These are phyloP conservation scores for Macrochelys suwanniensis DNA, from an alignment of 2,797 vertebrate genomes.

Conservation along the genomic window DNA sequence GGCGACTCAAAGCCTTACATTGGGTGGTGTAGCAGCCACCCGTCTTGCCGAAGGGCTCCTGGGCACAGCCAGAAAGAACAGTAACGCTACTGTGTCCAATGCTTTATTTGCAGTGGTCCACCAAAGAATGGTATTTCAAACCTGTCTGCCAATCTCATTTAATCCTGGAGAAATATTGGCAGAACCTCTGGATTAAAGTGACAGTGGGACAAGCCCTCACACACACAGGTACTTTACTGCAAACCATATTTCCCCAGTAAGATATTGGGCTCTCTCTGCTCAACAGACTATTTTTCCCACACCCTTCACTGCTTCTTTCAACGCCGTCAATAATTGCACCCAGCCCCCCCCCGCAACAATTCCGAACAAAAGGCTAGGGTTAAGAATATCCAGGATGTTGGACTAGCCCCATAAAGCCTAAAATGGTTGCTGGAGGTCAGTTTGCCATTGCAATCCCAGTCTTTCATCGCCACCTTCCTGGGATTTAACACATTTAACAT, in stretches of 20 bases:
- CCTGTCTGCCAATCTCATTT: not conserved
- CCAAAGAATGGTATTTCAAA: no score
- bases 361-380: rapidly evolving
- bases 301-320: not conserved
- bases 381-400: not conserved
- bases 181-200: not conserved
- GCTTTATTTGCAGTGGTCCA: no score
- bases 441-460: rapidly evolving
- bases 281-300: not conserved
- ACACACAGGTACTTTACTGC: not conserved
- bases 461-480: not conserved
- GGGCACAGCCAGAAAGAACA: not conserved
- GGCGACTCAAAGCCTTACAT: not conserved
- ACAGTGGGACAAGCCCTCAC: not conserved
- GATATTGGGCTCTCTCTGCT: not conserved
- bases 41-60: not conserved
- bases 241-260: not conserved
- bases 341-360: rapidly evolving
- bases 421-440: rapidly evolving
- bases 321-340: rapidly evolving
- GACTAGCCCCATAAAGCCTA: rapidly evolving
- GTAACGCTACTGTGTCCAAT: not conserved
- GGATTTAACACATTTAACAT: not conserved
- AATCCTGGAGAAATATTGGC: not conserved
- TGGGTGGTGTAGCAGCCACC: not conserved